These are phyloP conservation scores for Lateolabrax maculatus DNA, from an alignment of 2,797 vertebrate genomes.

Conservation along the genomic window DNA sequence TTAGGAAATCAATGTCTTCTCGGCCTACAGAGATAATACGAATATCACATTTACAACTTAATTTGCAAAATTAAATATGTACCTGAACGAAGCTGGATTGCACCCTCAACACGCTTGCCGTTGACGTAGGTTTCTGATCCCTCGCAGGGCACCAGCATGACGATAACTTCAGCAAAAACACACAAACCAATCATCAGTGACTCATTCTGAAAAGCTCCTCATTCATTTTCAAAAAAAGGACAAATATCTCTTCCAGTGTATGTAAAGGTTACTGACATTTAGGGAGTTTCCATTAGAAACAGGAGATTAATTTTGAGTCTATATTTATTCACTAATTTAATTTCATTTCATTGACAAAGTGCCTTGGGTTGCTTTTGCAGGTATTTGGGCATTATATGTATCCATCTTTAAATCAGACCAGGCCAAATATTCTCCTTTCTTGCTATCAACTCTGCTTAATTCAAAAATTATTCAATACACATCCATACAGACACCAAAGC, in stretches of 20 bases:
- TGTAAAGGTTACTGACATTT: neutral
- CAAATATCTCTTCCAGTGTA: neutral
- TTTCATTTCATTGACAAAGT: neutral
- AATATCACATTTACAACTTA: neutral
- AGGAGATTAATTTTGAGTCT: constrained; percentile 2
- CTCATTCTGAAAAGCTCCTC: constrained; percentile 8
- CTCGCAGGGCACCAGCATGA: constrained; percentile 95
- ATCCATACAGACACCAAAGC: neutral
- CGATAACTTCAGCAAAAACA: constrained; percentile 88
- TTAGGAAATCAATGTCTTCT: neutral
- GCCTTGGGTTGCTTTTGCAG: neutral
- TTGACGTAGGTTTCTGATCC: constrained; percentile 98
- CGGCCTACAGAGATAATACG: neutral
- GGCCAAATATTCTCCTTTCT: neutral
- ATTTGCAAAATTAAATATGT: constrained; percentile 2
- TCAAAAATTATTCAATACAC: neutral
- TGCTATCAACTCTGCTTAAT: neutral
- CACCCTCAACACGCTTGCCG: constrained; percentile 93
- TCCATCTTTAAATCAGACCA: neutral
- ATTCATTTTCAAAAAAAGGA: neutral
- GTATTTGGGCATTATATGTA: neutral
- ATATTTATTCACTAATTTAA: neutral
- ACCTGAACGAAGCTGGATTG: constrained; percentile 97
- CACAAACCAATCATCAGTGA: constrained; percentile 35
- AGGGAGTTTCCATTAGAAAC: neutral